Conservation (phyloP, 2,888 invertebrate species). For the Andrena trimmerana region DNA sequence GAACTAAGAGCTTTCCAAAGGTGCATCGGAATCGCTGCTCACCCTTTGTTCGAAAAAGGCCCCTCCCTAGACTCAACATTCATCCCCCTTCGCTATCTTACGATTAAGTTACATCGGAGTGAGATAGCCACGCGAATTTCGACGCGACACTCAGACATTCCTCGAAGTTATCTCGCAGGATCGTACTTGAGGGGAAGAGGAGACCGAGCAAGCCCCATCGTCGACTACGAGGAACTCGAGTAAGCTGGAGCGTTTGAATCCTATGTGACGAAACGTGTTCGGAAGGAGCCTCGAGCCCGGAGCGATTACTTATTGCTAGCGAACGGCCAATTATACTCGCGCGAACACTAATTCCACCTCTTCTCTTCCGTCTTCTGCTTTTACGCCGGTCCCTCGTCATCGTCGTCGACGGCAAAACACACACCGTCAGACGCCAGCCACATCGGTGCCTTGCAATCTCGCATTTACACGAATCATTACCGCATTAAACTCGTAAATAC, state of each 20-base stretch:
- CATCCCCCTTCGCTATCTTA: too few species aligned
- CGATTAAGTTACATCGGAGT: too few species aligned
- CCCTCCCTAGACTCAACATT: too few species aligned
- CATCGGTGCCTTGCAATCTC: constrained; percentile 48
- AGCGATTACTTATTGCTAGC: constrained; percentile 69
- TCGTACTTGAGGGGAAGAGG: background rate
- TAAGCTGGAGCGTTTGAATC: constrained; percentile 34
- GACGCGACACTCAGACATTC: background rate
- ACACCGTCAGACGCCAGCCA: constrained; percentile 27
- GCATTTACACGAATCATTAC: constrained; percentile 61
- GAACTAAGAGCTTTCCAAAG: too few species aligned
- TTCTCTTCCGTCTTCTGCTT: constrained; percentile 36
- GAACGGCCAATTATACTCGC: constrained; percentile 68
- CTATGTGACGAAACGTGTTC: constrained; percentile 32
- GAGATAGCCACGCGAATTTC: too few species aligned
- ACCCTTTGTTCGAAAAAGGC: too few species aligned
- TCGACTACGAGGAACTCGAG: constrained; percentile 22
- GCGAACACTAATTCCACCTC: constrained; percentile 48
- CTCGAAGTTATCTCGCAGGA: background rate
- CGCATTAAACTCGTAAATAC: constrained; percentile 58
- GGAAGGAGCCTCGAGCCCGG: constrained; percentile 38
- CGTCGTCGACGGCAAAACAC: constrained; percentile 33
- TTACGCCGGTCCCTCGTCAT: constrained; percentile 34
- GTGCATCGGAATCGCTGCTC: too few species aligned
- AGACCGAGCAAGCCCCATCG: constrained; percentile 1